These are phyloP conservation scores for Aplidium turbinatum DNA, from an alignment of 23 tunicate species.

Conservation along the genomic window DNA sequence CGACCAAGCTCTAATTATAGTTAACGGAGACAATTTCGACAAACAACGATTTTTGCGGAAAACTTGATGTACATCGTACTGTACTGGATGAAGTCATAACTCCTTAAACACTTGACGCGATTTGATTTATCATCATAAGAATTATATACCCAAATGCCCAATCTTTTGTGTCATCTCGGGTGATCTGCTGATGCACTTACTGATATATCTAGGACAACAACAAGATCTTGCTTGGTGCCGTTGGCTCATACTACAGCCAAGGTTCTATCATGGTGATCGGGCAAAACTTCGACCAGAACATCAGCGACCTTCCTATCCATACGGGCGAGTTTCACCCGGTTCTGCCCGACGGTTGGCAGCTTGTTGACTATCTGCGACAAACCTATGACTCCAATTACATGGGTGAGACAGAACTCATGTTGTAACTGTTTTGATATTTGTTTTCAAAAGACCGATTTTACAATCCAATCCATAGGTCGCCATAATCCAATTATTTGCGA, in stretches of 20 bases:
- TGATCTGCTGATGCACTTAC: background rate
- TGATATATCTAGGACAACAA: constrained; percentile 34
- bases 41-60: too few relatives aligned
- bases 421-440: too few relatives aligned
- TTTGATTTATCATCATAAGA: background rate
- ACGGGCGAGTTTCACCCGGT: constrained; percentile 59
- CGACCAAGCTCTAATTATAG: too few relatives aligned
- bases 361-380: constrained; percentile 46
- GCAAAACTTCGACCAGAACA: constrained; percentile 25
- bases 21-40: too few relatives aligned
- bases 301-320: constrained; percentile 27
- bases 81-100: too few relatives aligned
- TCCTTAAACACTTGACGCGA: background rate
- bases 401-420: too few relatives aligned
- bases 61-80: too few relatives aligned
- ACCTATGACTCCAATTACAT: constrained; percentile 70
- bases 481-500: too few relatives aligned
- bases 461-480: too few relatives aligned
- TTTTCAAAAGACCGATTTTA: too few relatives aligned
- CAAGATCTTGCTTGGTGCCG: constrained; percentile 68
- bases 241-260: constrained; percentile 73
- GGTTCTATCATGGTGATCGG: constrained; percentile 66
- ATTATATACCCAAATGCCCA: background rate
- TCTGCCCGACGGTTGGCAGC: constrained; percentile 46
- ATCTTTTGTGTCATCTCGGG: too few relatives aligned